Percentiles rank a stretch among this genome's conserved stretches.
phyloP scores from a whole-genome alignment of 2,113 vertebrate species.

The Engraulis encrasicolus region DNA sequence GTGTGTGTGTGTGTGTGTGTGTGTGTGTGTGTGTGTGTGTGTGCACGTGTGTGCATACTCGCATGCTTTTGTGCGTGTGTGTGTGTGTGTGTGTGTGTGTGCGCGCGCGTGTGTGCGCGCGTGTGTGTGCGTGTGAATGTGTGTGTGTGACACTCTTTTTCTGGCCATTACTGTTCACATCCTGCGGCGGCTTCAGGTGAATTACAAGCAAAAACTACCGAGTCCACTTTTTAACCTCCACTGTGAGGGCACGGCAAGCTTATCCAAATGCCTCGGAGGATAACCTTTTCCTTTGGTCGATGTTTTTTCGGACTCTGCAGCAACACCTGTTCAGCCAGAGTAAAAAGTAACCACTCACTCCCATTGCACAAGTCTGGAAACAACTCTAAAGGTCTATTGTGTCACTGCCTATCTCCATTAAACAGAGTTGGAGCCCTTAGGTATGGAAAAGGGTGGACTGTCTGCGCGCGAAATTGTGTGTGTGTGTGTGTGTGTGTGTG shows the following conservation, averaged over 20 bases:
- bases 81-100: no score
- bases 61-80: no score
- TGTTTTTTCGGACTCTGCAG: background rate
- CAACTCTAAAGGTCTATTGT: conserved; percentile 6
- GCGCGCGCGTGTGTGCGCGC: no score
- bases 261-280: background rate
- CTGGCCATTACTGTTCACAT: background rate
- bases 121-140: no score
- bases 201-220: background rate
- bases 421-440: background rate
- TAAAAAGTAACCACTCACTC: background rate
- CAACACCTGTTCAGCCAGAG: background rate
- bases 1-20: background rate
- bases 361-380: background rate
- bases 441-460: background rate
- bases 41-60: no score
- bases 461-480: no score
- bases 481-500: background rate
- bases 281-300: background rate
- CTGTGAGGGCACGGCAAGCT: background rate
- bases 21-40: no score
- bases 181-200: background rate
- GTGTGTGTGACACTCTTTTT: no score
- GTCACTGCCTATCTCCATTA: background rate
- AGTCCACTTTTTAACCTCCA: background rate